phyloP scores from a whole-genome alignment of 2,113 vertebrate species.

The Protobothrops flavoviridis region DNA sequence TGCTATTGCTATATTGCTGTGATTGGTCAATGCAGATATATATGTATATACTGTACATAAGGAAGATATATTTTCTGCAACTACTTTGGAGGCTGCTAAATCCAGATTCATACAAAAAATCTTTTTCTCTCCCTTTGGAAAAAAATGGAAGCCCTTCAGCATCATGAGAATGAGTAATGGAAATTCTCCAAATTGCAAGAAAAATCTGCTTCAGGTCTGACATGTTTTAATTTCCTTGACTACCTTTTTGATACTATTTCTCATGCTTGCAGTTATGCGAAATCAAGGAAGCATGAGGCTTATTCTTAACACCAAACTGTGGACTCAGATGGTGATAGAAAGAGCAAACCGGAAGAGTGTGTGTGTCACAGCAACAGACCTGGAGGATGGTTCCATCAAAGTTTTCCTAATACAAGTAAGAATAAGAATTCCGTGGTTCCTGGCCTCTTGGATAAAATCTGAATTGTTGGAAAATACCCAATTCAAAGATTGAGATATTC shows the following conservation, averaged over 20 bases:
- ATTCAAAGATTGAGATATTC: background rate
- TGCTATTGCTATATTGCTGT: background rate
- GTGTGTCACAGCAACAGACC: constrained; percentile 77
- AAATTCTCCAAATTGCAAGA: background rate
- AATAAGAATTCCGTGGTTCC: background rate
- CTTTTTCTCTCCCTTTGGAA: background rate
- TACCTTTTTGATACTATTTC: constrained; percentile 17
- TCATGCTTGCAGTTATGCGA: constrained; percentile 76
- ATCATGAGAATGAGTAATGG: background rate
- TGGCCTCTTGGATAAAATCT: background rate
- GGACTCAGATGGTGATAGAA: constrained; percentile 77
- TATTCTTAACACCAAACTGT: constrained; percentile 82
- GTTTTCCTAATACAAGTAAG: constrained; percentile 82
- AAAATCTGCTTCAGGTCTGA: constrained; percentile 5
- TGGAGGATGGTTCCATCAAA: constrained; percentile 71
- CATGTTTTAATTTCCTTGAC: background rate
- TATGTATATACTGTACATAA: background rate
- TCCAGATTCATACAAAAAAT: background rate
- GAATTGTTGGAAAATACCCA: background rate
- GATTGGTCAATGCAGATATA: background rate
- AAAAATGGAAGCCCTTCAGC: background rate
- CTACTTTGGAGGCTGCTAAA: background rate
- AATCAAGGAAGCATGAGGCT: constrained; percentile 82
- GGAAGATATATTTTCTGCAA: background rate
- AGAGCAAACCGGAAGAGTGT: constrained; percentile 72